Conservation (phyloP, 2,888 invertebrate genomes). For the Xestia c-nigrum region DNA sequence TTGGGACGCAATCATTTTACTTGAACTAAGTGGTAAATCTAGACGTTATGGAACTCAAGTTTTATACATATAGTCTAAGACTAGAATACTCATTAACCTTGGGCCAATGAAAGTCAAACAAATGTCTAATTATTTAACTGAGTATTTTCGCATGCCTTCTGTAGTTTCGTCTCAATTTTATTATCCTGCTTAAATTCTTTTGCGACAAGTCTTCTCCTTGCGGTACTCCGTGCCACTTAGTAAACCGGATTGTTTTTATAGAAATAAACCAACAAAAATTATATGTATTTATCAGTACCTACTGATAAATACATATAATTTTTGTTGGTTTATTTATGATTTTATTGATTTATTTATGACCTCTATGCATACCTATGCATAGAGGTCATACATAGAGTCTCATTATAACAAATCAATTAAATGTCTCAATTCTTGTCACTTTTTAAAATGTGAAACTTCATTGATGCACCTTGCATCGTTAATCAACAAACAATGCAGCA, state of each 20-base stretch:
- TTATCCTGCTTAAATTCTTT: constrained; percentile 35
- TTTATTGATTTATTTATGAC: too few relatives aligned
- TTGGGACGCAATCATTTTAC: neutral
- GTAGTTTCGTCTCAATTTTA: constrained; percentile 15
- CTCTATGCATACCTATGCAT: too few relatives aligned
- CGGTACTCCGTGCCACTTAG: constrained; percentile 61
- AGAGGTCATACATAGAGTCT: neutral
- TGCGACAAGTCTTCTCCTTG: constrained; percentile 46
- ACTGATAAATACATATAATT: too few relatives aligned
- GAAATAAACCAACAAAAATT: constrained; percentile 29
- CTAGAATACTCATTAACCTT: constrained; percentile 18
- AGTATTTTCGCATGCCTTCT: constrained; percentile 18
- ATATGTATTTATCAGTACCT: neutral
- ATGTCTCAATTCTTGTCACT: constrained; percentile 19
- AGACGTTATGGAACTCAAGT: neutral
- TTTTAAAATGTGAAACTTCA: constrained; percentile 67
- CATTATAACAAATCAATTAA: constrained; percentile 1
- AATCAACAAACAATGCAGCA: constrained; percentile 79
- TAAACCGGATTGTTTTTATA: constrained; percentile 51
- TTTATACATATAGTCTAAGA: constrained; percentile 3
- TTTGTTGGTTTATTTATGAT: too few relatives aligned
- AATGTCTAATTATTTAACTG: constrained; percentile 6
- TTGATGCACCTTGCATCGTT: constrained; percentile 66
- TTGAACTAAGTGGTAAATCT: neutral
- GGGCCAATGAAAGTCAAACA: constrained; percentile 27